Conservation (phyloP, 2,888 invertebrate species). For the Idaea aversata region DNA sequence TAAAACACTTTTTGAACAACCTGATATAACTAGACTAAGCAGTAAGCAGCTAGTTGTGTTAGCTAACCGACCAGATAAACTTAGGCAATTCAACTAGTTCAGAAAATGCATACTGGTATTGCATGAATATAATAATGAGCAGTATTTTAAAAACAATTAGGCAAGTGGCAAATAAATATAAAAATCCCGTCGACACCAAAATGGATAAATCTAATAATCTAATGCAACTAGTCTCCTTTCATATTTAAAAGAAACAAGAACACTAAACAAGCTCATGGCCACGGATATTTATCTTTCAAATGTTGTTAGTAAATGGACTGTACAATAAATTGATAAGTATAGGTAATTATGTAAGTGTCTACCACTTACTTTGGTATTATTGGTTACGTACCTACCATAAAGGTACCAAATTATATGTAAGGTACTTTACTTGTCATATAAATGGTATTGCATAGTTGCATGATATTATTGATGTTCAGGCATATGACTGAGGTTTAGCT, state of each 20-base stretch:
- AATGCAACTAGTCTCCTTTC: constrained; percentile 13
- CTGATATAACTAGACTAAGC: not conserved
- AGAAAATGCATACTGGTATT: not conserved
- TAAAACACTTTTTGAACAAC: not conserved
- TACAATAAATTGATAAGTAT: constrained; percentile 1
- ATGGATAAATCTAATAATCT: not conserved
- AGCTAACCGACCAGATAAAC: constrained; percentile 3
- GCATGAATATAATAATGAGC: not conserved
- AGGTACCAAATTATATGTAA: not conserved
- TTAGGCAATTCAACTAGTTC: not conserved
- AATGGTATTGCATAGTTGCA: not conserved
- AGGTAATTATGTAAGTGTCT: not conserved
- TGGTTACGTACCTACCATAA: not conserved
- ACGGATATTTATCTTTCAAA: constrained; percentile 18
- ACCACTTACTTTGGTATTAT: not conserved
- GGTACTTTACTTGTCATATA: not conserved
- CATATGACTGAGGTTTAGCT: not conserved
- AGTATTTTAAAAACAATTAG: constrained; percentile 1
- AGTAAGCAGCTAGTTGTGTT: not conserved
- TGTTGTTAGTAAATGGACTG: not conserved
- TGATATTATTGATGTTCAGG: not conserved
- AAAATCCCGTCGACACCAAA: not conserved
- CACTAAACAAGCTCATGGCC: constrained; percentile 22
- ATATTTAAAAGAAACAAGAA: constrained; percentile 21
- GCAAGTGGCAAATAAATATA: not conserved